Evolutionary conservation across 2,888 invertebrate species (phyloP).

Genomic region (Xanthorhoe designata): DNA sequence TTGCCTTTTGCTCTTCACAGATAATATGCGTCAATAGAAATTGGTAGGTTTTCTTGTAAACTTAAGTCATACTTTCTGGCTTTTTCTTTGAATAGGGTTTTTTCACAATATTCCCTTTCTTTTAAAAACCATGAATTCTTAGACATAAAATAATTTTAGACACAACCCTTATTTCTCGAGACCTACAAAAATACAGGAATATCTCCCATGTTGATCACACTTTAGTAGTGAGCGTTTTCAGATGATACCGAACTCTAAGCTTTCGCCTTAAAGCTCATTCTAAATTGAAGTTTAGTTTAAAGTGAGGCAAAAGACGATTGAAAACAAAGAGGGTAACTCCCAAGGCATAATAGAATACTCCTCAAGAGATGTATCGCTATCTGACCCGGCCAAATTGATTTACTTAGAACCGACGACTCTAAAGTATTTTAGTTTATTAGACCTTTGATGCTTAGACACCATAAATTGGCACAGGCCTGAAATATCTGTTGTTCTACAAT

Average conservation of each 20-base stretch:
- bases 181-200: not conserved
- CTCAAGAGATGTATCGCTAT: slow-evolving; percentile 60
- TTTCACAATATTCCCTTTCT: not conserved
- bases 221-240: not conserved
- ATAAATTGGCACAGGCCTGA: not conserved
- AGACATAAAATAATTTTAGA: not conserved
- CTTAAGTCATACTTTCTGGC: too few relatives aligned
- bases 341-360: slow-evolving; percentile 58
- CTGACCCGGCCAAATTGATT: slow-evolving; percentile 68
- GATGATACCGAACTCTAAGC: not conserved
- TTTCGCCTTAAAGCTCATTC: not conserved
- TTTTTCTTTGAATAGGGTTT: too few relatives aligned
- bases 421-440: slow-evolving; percentile 22
- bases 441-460: slow-evolving; percentile 3
- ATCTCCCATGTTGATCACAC: not conserved
- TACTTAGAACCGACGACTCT: slow-evolving; percentile 32
- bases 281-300: not conserved
- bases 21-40: too few relatives aligned
- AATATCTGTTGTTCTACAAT: not conserved
- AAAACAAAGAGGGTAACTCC: slow-evolving; percentile 52
- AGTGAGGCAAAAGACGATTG: slow-evolving; percentile 36
- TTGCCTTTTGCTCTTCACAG: too few relatives aligned
- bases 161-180: not conserved
- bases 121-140: not conserved
- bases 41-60: too few relatives aligned